phyloP scores from a whole-genome alignment of 2,797 vertebrate species.

The Pygocentrus nattereri region DNA sequence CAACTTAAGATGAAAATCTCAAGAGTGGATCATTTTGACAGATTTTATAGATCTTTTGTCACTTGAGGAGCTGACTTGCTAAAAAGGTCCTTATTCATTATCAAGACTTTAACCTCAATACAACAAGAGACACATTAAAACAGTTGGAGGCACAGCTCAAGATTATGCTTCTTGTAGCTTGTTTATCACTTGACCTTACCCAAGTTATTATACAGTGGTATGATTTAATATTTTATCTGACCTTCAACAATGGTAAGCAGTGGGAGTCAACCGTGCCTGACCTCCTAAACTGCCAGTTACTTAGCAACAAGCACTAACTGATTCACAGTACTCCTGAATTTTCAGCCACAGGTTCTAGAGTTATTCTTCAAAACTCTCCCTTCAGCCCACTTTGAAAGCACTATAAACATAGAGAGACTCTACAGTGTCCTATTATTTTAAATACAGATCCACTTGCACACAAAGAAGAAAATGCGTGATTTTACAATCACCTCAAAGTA shows the following conservation, averaged over 20 bases:
- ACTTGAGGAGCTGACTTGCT: too few relatives aligned
- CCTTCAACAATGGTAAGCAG: conserved; percentile 49
- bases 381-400: not conserved
- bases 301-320: conserved; percentile 40
- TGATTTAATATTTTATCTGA: conserved; percentile 39
- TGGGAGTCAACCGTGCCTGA: conserved; percentile 39
- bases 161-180: not conserved
- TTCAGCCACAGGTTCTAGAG: not conserved
- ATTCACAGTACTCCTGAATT: not conserved
- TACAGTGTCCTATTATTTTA: not conserved
- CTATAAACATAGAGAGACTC: not conserved
- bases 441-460: not conserved
- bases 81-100: not conserved
- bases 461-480: not conserved
- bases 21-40: not conserved
- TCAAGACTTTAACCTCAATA: not conserved
- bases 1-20: not conserved
- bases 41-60: not conserved
- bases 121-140: not conserved
- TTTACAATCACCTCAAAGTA: not conserved
- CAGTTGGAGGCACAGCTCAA: not conserved
- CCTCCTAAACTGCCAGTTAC: conserved; percentile 44
- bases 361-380: not conserved
- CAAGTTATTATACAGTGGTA: conserved; percentile 5
- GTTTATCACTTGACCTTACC: conserved; percentile 2